A percentile compares a stretch with the other conserved stretches of the same genome.
Conservation (phyloP, 2,113 vertebrate species). For the Oreotragus oreotragus region DNA sequence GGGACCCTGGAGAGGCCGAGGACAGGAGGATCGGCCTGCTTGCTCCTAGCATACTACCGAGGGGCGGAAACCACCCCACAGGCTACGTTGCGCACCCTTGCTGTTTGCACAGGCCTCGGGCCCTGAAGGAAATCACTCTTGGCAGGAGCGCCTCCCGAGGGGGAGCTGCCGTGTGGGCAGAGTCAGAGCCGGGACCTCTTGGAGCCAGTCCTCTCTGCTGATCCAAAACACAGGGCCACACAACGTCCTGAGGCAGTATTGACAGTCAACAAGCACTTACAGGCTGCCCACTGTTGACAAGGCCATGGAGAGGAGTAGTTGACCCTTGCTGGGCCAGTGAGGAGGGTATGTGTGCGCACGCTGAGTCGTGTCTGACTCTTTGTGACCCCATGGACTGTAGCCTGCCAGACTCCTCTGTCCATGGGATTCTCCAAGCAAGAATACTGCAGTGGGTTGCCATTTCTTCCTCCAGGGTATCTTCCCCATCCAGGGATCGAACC, state of each 20-base stretch:
- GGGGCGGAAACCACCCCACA: background rate
- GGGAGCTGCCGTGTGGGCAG: background rate
- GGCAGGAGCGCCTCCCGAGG: background rate
- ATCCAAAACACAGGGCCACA: background rate
- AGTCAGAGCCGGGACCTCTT: background rate
- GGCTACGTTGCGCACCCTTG: background rate
- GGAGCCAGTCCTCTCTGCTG: background rate
- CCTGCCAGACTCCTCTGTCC: background rate
- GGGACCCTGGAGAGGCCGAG: background rate
- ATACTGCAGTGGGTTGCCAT: background rate
- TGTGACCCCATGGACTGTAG: background rate
- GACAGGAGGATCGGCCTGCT: rapidly evolving
- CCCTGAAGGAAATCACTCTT: background rate
- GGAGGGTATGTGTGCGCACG: rapidly evolving
- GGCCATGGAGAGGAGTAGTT: background rate
- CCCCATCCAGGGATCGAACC: background rate
- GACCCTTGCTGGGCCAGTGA: background rate
- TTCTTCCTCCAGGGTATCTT: background rate
- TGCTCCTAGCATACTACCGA: background rate
- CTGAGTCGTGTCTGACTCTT: background rate
- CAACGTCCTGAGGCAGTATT: background rate
- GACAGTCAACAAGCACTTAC: background rate
- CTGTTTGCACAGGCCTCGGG: background rate
- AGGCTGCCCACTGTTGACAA: background rate
- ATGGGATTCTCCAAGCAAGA: background rate